Evolutionary conservation across 2,797 vertebrate genomes (phyloP).

Genomic region (Octomys mimax): DNA sequence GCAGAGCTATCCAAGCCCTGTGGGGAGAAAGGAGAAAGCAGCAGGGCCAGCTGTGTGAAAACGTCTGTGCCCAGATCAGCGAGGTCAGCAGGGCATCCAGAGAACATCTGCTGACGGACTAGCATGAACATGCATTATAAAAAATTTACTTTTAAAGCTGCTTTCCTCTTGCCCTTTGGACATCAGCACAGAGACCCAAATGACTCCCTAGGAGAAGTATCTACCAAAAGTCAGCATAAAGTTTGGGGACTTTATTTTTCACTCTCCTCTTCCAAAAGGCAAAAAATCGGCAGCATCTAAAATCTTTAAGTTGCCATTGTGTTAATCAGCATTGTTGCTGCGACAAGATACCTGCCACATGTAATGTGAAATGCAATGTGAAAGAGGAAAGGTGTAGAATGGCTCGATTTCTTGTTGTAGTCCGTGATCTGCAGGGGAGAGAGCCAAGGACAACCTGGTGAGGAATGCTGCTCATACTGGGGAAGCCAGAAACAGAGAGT

Average conservation of each 20-base stretch:
- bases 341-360: neutral
- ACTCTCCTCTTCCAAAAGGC: constrained; percentile 14
- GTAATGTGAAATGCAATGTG: neutral
- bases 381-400: neutral
- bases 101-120: neutral
- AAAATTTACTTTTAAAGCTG: neutral
- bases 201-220: neutral
- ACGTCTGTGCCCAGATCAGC: neutral
- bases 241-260: neutral
- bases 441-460: neutral
- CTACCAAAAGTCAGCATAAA: neutral
- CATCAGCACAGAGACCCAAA: neutral
- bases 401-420: neutral
- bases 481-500: neutral
- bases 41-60: neutral
- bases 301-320: neutral
- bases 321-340: neutral
- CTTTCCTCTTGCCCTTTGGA: constrained; percentile 4
- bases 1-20: neutral
- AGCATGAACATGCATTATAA: neutral
- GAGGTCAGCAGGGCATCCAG: neutral
- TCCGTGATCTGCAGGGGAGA: neutral
- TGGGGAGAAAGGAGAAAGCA: neutral
- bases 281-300: neutral
- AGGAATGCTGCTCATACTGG: neutral